phyloP scores from a whole-genome alignment of 2,888 invertebrate species.

The Marasmarcha lunaedactyla region DNA sequence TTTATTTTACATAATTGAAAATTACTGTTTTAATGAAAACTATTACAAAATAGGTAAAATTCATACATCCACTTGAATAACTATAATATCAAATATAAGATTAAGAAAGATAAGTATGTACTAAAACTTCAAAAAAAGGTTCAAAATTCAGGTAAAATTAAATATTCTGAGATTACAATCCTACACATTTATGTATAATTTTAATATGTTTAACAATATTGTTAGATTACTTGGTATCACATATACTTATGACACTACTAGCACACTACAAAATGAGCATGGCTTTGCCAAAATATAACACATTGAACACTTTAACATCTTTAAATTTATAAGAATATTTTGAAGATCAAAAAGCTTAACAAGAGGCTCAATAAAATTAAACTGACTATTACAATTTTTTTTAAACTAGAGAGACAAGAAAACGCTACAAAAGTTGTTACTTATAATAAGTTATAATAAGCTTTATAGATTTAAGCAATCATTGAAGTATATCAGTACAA shows the following conservation, averaged over 20 bases:
- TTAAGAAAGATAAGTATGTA: background rate
- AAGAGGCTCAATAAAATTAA: no score
- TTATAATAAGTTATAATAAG: no score
- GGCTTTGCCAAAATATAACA: slow-evolving; percentile 11
- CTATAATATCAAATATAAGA: no score
- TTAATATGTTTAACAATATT: slow-evolving; percentile 17
- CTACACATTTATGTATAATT: slow-evolving; percentile 11
- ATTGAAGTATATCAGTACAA: no score
- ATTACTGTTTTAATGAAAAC: background rate
- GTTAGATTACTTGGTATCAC: slow-evolving; percentile 33
- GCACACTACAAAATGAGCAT: slow-evolving; percentile 25
- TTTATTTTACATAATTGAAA: slow-evolving; percentile 26
- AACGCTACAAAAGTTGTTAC: no score
- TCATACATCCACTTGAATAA: background rate
- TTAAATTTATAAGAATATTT: slow-evolving; percentile 5
- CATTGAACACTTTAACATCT: slow-evolving; percentile 15
- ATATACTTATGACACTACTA: slow-evolving; percentile 32
- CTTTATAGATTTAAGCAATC: no score
- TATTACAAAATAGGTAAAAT: background rate
- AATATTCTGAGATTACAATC: slow-evolving; percentile 7
- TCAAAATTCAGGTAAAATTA: background rate
- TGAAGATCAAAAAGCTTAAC: slow-evolving; percentile 4
- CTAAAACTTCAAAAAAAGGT: background rate
- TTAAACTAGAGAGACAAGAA: background rate
- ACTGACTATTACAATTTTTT: no score